A percentile compares a stretch with the other conserved stretches of the same genome.
phyloP scores from a whole-genome alignment of 2,113 vertebrate genomes.

The Orthonyx spaldingii region DNA sequence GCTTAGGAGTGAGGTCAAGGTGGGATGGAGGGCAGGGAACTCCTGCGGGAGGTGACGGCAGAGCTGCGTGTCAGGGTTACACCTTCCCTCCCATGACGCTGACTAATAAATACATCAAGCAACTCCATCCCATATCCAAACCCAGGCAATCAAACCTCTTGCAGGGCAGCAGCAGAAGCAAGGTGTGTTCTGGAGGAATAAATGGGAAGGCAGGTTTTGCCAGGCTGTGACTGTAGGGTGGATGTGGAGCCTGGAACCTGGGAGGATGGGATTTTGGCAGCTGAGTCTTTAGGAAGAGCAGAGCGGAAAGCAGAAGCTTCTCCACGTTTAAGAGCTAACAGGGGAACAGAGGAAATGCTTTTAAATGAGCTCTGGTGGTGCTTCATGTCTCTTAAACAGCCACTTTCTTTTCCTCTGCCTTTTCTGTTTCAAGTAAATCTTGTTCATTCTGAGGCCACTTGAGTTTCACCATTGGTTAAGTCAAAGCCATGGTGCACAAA shows the following conservation, averaged over 20 bases:
- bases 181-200: neutral
- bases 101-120: neutral
- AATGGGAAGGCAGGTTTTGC: neutral
- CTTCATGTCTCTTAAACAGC: neutral
- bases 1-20: neutral
- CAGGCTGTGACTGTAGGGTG: neutral
- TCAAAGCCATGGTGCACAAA: neutral
- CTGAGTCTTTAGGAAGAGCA: neutral
- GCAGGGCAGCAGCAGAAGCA: neutral
- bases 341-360: neutral
- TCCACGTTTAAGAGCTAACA: neutral
- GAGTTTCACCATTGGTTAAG: neutral
- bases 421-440: neutral
- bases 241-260: neutral
- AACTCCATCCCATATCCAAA: neutral
- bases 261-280: neutral
- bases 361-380: neutral
- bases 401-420: neutral
- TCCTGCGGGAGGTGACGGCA: neutral
- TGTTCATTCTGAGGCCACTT: neutral
- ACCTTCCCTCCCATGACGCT: neutral
- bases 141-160: too few relatives aligned
- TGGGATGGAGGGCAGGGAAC: neutral
- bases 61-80: neutral
- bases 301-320: neutral